A percentile compares a stretch with the other conserved stretches of the same genome.
Conservation (phyloP, 2,113 vertebrate species). For the Perca schrenkii region DNA sequence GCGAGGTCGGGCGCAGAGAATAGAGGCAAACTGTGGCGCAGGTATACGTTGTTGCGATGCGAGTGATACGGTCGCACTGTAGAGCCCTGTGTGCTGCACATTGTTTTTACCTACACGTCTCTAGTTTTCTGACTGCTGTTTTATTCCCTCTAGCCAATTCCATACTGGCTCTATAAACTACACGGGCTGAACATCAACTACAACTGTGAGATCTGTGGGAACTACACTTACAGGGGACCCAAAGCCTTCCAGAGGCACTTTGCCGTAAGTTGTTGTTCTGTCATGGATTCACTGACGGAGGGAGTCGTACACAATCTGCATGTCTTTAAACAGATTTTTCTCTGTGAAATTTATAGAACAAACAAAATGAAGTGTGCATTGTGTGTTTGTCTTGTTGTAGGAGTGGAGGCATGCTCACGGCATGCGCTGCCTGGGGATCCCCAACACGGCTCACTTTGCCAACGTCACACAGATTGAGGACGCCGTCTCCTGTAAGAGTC, state of each 20-base stretch:
- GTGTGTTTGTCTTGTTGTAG: slow-evolving; percentile 68
- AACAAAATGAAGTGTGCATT: not conserved
- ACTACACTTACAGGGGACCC: slow-evolving; percentile 97
- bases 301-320: not conserved
- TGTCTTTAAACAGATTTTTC: not conserved
- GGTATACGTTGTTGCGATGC: no score
- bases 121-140: not conserved
- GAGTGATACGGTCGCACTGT: no score
- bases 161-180: slow-evolving; percentile 97
- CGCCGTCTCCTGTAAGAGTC: slow-evolving; percentile 92
- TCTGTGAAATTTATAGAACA: not conserved
- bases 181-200: slow-evolving; percentile 99
- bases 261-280: slow-evolving; percentile 51
- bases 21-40: no score
- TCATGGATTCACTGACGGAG: not conserved
- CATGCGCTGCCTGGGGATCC: slow-evolving; percentile 97
- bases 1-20: no score
- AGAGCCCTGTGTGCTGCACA: no score
- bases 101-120: not conserved
- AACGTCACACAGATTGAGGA: slow-evolving; percentile 99
- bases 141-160: slow-evolving; percentile 89
- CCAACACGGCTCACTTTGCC: slow-evolving; percentile 97
- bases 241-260: slow-evolving; percentile 95
- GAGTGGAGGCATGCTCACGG: slow-evolving; percentile 98
- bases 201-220: slow-evolving; percentile 99